Evolutionary conservation across 1,140 invertebrate genomes (phyloP), one percentile per base, ranked within the genome.

Genomic region (Plodia interpunctella): DNA sequence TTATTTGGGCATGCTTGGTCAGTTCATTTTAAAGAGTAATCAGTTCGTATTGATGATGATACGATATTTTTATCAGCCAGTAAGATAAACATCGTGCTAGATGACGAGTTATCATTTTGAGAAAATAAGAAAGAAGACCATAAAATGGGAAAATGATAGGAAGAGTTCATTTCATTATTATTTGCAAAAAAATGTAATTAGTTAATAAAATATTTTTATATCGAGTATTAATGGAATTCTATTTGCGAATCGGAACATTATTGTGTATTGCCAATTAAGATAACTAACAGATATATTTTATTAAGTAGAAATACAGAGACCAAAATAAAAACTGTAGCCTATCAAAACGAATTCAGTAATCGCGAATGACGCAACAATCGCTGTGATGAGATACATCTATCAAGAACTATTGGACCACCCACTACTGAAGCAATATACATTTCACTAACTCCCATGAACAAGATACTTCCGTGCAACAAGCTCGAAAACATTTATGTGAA

Each of bases 361-460:
- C 38, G 38, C 38, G 38, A 44, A 44, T 44, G n/a, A 44, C 28
- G 25, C 6, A 51, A 21, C 18, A 10, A 13, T 51, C 6, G 6
- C 1, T 51, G 50, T 51, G 38, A 44, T 30, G 21, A 49, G 44
- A 57, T 49, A 15, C 54, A 51, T 57, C n/a, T 51, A 57, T 57
- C n/a, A n/a, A 44, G 38, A 44, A 44, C 38, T 44, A 6, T 9
- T 8, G 9, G 56, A 50, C 56, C 56, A 57, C 56, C 56, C 56
- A 57, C 56, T 20, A 25, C 28, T 49, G 53, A 17, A 55, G 5
- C n/a, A 57, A 49, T 21, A 51, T 57, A 51, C 25, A 20, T 49
- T 53, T 25, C 21, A 44, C 32, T 19, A 44, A 25, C 3, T 49
- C 13, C 55, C 32, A 15, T 21, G 55, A 57, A 57, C 20, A 21